These are phyloP conservation scores for Channa maculata DNA, from an alignment of 2,113 vertebrate species.

Conservation along the genomic window DNA sequence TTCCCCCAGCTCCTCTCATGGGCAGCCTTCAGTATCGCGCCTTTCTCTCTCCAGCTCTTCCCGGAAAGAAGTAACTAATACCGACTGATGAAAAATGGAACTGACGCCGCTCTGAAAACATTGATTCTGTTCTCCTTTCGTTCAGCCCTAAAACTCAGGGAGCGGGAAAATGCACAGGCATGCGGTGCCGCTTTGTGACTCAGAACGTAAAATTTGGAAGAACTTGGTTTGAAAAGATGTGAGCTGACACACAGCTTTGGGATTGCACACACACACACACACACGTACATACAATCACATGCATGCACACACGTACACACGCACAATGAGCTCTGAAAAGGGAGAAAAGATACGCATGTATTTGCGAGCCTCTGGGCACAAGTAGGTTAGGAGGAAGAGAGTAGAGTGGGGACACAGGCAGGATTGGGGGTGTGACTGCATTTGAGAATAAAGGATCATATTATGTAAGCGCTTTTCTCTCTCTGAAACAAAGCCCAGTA, in stretches of 20 bases:
- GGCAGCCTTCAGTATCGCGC: constrained; percentile 37
- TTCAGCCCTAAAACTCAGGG: constrained; percentile 57
- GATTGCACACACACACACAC: constrained; percentile 11
- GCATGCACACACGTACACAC: constrained; percentile 9
- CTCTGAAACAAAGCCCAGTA: constrained; percentile 12
- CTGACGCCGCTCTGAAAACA: constrained; percentile 54
- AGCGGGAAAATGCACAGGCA: constrained; percentile 52
- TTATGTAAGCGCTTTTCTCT: constrained; percentile 55
- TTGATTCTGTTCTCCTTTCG: constrained; percentile 59
- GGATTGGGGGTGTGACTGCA: neutral
- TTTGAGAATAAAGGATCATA: constrained; percentile 42
- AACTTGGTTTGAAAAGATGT: constrained; percentile 63
- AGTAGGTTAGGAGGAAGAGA: constrained; percentile 50
- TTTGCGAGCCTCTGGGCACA: constrained; percentile 51
- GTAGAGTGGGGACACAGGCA: constrained; percentile 32
- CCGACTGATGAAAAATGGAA: constrained; percentile 64
- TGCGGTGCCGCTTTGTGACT: constrained; percentile 54
- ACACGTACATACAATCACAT: neutral
- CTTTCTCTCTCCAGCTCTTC: constrained; percentile 1
- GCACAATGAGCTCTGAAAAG: constrained; percentile 29
- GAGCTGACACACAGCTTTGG: constrained; percentile 53
- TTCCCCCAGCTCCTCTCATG: constrained; percentile 42
- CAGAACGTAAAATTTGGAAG: constrained; percentile 49
- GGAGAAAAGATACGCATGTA: constrained; percentile 32
- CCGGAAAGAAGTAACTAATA: constrained; percentile 48